Evolutionary conservation across 2,113 vertebrate species (phyloP).

Genomic region (Xyrauchen texanus): DNA sequence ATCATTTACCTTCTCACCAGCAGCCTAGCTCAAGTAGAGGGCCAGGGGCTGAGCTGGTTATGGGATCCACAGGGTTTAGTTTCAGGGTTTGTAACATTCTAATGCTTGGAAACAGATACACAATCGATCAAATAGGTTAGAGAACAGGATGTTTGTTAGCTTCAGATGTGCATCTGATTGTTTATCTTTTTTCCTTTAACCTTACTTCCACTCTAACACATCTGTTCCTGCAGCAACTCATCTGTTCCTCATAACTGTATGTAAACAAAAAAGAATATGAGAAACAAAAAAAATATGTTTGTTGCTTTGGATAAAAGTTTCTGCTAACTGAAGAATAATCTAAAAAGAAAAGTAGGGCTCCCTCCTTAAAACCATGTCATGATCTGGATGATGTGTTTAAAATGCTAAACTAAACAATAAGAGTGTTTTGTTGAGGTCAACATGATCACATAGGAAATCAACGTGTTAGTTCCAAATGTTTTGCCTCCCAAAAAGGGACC

Average conservation of each 20-base stretch:
- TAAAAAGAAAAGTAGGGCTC: too few relatives aligned
- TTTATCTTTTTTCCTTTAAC: constrained; percentile 52
- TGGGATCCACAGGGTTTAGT: constrained; percentile 72
- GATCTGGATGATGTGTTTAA: too few relatives aligned
- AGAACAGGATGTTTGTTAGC: constrained; percentile 72
- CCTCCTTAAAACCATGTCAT: too few relatives aligned
- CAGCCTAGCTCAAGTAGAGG: constrained; percentile 68
- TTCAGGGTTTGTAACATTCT: constrained; percentile 76
- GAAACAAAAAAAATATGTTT: too few relatives aligned
- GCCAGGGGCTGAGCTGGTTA: constrained; percentile 67
- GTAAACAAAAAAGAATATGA: too few relatives aligned
- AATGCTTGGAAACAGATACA: constrained; percentile 71
- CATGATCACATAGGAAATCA: too few relatives aligned
- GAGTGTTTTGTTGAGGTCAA: too few relatives aligned
- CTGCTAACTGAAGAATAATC: too few relatives aligned
- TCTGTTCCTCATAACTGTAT: neutral
- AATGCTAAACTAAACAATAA: too few relatives aligned
- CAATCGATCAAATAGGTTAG: constrained; percentile 61
- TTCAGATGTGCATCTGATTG: constrained; percentile 64
- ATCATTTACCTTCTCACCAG: constrained; percentile 70
- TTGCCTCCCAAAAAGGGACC: too few relatives aligned
- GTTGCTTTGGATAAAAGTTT: too few relatives aligned
- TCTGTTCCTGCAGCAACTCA: neutral
- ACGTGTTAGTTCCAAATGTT: too few relatives aligned
- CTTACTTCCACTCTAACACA: constrained; percentile 5